Base-by-base conservation (phyloP, 2,888 invertebrate genomes). In the Tribolium freemani region DNA sequence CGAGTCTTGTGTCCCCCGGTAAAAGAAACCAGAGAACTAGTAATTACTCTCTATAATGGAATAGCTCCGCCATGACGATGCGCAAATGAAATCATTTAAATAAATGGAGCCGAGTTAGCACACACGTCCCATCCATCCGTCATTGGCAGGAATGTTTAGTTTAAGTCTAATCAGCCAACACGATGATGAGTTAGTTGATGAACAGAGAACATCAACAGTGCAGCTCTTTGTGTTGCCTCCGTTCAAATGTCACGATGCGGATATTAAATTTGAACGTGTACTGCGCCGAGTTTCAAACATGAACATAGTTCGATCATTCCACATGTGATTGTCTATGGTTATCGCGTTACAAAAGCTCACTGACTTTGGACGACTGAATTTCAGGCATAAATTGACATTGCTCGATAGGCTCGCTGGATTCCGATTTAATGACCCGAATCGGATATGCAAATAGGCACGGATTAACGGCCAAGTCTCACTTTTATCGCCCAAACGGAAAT, bases 161-260 rank as follows among this genome's bases (percentile, higher is more conserved):
- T 75, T 79, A 78, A 80, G 69, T 71, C 76, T 79, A 78, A 80
- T 79, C 80, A 80, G 77, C 76, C 76, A 69, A 66, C 45, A 63
- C 74, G 73, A 61, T 73, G 77, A 77, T 72, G 78, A 74, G 68
- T 76, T 51, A 72, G 38, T 71, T 75, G 75, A 77, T 75, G 75
- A 77, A 74, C 76, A 69, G 68, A 71, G 71, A 69, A 46, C 64
- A 51, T 61, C 69, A 72, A 63, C 64, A 64, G 54, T 54, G 46
- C 51, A 31, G 64, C 71, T 66, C 74, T 75, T 75, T 75, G 74
- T 75, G 60, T 66, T 63, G 46, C 67, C 44, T 60, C 75, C 71
- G 77, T 73, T 78, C 75, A 72, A 75, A 76, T 38, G 38, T 38
- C 38, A 38, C 38, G 38, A 9, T 66, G 73, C 77, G 78, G 76